phyloP scores from a whole-genome alignment of 2,888 invertebrate species.

The Drosophila rellima region DNA sequence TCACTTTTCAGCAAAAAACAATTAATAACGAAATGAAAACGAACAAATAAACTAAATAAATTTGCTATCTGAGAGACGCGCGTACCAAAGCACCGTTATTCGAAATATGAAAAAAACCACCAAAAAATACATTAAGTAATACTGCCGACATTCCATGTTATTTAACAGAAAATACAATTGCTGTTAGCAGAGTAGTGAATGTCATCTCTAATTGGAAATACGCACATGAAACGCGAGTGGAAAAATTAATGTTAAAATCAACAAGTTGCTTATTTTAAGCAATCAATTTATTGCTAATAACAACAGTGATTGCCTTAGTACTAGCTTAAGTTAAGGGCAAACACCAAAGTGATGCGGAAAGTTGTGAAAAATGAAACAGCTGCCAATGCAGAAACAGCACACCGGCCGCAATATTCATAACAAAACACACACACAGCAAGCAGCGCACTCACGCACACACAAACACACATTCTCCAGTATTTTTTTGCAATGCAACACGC shows the following conservation, averaged over 20 bases:
- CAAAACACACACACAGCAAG: slow-evolving; percentile 30
- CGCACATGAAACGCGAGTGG: slow-evolving; percentile 26
- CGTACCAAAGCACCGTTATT: slow-evolving; percentile 6
- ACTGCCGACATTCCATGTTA: background rate
- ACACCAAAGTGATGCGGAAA: slow-evolving; percentile 87
- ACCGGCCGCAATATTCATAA: slow-evolving; percentile 69
- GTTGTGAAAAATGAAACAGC: slow-evolving; percentile 69
- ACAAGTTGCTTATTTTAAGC: slow-evolving; percentile 54
- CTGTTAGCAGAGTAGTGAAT: background rate
- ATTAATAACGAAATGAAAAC: background rate
- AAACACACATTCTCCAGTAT: slow-evolving; percentile 30
- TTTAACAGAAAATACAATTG: background rate
- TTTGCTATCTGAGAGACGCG: background rate
- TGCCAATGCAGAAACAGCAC: slow-evolving; percentile 54
- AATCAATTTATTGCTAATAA: slow-evolving; percentile 5
- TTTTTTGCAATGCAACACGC: slow-evolving; percentile 21
- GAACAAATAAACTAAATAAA: background rate
- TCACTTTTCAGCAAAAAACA: background rate
- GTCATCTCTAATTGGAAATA: slow-evolving; percentile 4
- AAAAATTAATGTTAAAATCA: slow-evolving; percentile 54
- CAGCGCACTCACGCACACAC: slow-evolving; percentile 1
- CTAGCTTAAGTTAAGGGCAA: background rate
- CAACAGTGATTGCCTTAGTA: background rate
- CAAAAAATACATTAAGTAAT: slow-evolving; percentile 11
- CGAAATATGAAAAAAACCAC: background rate